Conservation (phyloP, 2,888 invertebrate genomes). For the Pristionchus exspectatus region DNA sequence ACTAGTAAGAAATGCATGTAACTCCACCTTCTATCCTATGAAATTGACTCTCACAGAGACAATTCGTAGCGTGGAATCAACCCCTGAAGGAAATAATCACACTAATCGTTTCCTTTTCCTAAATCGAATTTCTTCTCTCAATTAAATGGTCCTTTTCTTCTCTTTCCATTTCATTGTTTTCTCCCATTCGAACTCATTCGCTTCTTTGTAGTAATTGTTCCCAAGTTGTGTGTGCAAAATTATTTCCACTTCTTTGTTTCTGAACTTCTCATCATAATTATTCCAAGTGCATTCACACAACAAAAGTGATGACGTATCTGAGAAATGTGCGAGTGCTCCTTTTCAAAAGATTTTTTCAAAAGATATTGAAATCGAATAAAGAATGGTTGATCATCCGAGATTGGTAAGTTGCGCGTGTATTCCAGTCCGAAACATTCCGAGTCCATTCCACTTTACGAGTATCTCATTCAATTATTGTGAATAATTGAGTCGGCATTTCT, state of each 20-base stretch:
- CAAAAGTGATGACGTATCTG: constrained; percentile 13
- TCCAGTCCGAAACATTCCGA: background rate
- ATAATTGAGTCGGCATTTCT: constrained; percentile 30
- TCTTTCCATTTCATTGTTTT: constrained; percentile 4
- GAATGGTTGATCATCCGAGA: background rate
- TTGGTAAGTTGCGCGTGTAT: background rate
- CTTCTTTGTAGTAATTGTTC: background rate
- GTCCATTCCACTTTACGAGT: background rate
- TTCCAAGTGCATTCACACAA: background rate
- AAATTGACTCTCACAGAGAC: background rate
- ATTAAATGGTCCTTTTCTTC: constrained; percentile 33
- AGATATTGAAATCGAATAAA: background rate
- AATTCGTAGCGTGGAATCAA: constrained; percentile 4
- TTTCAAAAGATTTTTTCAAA: background rate
- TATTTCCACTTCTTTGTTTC: constrained; percentile 7
- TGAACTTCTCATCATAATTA: background rate
- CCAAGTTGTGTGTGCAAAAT: background rate
- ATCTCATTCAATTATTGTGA: constrained; percentile 42
- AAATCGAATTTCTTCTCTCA: background rate
- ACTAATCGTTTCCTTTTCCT: constrained; percentile 29
- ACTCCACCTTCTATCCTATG: background rate
- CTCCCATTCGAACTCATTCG: background rate
- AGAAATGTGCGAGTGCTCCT: background rate
- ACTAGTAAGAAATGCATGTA: constrained; percentile 37
- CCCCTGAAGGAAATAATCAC: background rate